Evolutionary conservation across 2,797 vertebrate species (phyloP).

Genomic region (Xiphorhynchus erythropygius): DNA sequence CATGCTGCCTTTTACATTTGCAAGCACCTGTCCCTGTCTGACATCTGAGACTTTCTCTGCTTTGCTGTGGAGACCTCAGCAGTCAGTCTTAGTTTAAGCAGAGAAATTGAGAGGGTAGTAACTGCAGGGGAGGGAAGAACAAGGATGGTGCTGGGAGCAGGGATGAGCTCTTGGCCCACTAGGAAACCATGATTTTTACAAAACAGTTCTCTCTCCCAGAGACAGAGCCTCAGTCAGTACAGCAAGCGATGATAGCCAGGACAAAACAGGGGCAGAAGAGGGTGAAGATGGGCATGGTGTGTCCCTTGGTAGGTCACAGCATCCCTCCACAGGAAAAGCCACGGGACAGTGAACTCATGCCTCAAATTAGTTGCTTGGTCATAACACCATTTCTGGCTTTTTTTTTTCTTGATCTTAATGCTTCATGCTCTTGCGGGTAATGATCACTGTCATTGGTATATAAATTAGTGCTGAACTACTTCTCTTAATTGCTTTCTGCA

Average conservation of each 20-base stretch:
- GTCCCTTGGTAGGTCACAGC: background rate
- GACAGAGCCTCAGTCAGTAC: background rate
- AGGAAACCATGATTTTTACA: background rate
- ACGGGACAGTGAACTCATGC: fast-evolving
- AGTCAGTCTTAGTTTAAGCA: background rate
- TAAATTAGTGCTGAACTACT: background rate
- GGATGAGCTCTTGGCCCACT: background rate
- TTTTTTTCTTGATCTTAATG: background rate
- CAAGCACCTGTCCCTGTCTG: too few relatives aligned
- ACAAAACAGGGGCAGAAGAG: background rate
- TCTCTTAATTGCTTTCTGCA: background rate
- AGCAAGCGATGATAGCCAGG: background rate
- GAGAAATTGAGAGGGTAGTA: background rate
- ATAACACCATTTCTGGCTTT: background rate
- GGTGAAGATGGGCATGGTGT: background rate
- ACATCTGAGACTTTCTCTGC: fast-evolving
- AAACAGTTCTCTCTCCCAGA: background rate
- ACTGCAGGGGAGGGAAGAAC: background rate
- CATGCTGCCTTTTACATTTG: background rate
- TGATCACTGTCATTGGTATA: background rate
- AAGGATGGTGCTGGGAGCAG: background rate
- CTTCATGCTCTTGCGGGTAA: background rate
- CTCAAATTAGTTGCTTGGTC: background rate
- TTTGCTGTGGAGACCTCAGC: background rate
- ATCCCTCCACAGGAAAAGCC: background rate